Percentiles rank a stretch among this genome's conserved stretches.
These are phyloP conservation scores for Uropsilus gracilis DNA, from an alignment of 2,113 vertebrate species.

Conservation along the genomic window DNA sequence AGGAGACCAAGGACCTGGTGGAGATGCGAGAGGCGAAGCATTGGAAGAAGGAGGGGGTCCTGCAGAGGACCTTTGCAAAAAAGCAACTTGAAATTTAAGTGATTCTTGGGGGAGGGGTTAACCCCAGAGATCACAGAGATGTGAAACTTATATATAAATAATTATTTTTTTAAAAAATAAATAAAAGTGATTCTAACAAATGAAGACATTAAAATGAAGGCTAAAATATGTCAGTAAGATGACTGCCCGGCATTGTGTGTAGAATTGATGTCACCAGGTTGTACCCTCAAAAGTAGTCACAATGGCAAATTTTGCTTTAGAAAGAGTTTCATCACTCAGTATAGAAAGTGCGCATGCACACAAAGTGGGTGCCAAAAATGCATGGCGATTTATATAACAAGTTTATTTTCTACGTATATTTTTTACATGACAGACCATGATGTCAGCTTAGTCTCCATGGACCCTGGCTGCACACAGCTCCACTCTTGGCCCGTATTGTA, in stretches of 20 bases:
- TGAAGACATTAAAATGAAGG: background rate
- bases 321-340: background rate
- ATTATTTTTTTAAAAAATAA: too few species aligned
- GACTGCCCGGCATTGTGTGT: background rate
- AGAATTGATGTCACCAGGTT: background rate
- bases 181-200: background rate
- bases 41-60: background rate
- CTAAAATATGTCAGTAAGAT: background rate
- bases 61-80: background rate
- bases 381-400: background rate
- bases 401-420: slow-evolving; percentile 29
- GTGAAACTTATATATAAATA: too few species aligned
- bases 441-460: background rate
- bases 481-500: background rate
- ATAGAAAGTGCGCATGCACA: background rate
- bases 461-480: background rate
- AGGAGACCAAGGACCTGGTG: background rate
- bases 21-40: background rate
- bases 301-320: background rate
- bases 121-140: too few species aligned
- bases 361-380: background rate
- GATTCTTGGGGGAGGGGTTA: too few species aligned
- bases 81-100: background rate
- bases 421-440: background rate
- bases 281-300: background rate